Percentiles rank a stretch among this genome's conserved stretches.
Conservation (phyloP, 2,113 vertebrate species). For the Eurypyga helias region DNA sequence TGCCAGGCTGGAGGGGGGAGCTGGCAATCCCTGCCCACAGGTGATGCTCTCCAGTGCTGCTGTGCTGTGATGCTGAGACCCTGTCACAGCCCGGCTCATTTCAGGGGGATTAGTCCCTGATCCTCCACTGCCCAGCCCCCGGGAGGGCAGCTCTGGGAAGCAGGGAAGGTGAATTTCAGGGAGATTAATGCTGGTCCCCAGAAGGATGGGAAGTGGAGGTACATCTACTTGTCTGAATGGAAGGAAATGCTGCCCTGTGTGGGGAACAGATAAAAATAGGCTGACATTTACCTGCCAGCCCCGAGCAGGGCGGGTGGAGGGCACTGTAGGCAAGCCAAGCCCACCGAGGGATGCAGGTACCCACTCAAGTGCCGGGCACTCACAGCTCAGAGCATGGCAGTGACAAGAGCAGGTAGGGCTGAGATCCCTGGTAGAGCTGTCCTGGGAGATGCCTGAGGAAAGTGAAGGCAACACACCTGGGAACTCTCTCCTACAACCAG, state of each 20-base stretch:
- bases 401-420: no score
- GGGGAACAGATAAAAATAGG: constrained; percentile 39
- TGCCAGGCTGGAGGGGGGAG: neutral
- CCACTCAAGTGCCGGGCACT: rapidly evolving
- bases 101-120: neutral
- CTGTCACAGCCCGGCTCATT: neutral
- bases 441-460: no score
- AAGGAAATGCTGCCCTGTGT: neutral
- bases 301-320: neutral
- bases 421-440: no score
- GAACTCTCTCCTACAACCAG: neutral
- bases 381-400: rapidly evolving
- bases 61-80: rapidly evolving
- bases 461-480: neutral
- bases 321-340: neutral
- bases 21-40: neutral
- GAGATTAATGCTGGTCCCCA: constrained; percentile 40
- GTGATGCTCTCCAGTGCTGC: neutral
- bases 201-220: constrained; percentile 29
- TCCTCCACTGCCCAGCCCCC: neutral
- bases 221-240: neutral
- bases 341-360: neutral
- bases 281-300: constrained; percentile 48
- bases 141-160: neutral
- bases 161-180: constrained; percentile 44